These are phyloP conservation scores for Napeogenes sylphis DNA, from an alignment of 2,888 invertebrate species.

Conservation along the genomic window DNA sequence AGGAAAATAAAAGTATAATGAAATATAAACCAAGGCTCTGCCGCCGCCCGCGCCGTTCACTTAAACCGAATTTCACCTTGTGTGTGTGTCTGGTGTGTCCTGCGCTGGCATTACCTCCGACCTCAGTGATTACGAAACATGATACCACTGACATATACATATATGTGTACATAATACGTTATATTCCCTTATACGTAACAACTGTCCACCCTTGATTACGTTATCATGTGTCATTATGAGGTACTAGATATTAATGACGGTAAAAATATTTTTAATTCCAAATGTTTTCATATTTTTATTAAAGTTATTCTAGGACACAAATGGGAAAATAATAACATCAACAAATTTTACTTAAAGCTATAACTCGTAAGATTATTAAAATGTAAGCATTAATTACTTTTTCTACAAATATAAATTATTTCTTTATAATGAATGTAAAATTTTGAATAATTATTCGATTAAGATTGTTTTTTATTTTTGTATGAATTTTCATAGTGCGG, in stretches of 20 bases:
- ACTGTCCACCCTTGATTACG: not conserved
- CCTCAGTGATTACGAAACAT: constrained; percentile 16
- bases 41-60: constrained; percentile 52
- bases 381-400: too few relatives aligned
- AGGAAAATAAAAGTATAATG: constrained; percentile 30
- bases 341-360: too few relatives aligned
- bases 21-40: constrained; percentile 51
- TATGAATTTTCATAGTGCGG: not conserved
- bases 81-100: constrained; percentile 39
- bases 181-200: not conserved
- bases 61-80: constrained; percentile 68
- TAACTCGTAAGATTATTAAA: too few relatives aligned
- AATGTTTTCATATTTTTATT: too few relatives aligned
- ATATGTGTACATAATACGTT: not conserved
- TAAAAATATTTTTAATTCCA: too few relatives aligned
- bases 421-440: too few relatives aligned
- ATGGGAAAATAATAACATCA: too few relatives aligned
- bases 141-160: constrained; percentile 3
- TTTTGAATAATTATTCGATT: not conserved
- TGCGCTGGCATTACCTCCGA: constrained; percentile 21
- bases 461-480: not conserved
- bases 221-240: too few relatives aligned
- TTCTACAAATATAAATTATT: too few relatives aligned
- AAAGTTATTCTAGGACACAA: not conserved
- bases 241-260: too few relatives aligned